phyloP scores from a whole-genome alignment of 2,797 vertebrate species.

The Acipenser oxyrinchus region DNA sequence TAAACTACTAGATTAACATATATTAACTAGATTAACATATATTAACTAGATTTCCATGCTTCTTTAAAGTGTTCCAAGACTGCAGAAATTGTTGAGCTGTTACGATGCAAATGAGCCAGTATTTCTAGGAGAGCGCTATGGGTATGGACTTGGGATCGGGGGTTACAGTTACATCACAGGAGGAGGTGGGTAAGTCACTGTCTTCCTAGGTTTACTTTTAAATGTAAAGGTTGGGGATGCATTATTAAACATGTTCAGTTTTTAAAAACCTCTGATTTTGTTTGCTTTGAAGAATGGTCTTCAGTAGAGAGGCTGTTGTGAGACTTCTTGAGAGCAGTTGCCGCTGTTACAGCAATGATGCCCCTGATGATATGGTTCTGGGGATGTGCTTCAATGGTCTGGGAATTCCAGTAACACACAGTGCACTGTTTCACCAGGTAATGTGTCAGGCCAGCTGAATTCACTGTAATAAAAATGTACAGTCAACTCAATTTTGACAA shows the following conservation, averaged over 20 bases:
- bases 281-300: conserved; percentile 74
- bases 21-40: no score
- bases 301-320: conserved; percentile 76
- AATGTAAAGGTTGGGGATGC: neutral
- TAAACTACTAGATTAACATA: no score
- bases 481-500: no score
- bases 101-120: conserved; percentile 73
- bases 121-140: conserved; percentile 87
- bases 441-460: neutral
- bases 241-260: neutral
- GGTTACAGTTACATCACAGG: conserved; percentile 96
- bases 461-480: no score
- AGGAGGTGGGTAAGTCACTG: conserved; percentile 81
- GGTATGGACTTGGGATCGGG: conserved; percentile 84
- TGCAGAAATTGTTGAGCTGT: conserved; percentile 82
- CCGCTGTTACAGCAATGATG: conserved; percentile 87
- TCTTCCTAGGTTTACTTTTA: conserved; percentile 17
- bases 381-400: conserved; percentile 92
- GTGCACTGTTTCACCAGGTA: conserved; percentile 94
- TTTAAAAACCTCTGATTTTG: no score
- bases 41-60: neutral
- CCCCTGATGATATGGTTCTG: conserved; percentile 94
- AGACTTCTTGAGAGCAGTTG: conserved; percentile 78
- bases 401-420: conserved; percentile 79
- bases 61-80: conserved; percentile 69